A percentile compares a stretch with the other conserved stretches of the same genome.
Conservation (phyloP, 2,797 vertebrate species). For the Melanotaenia trifasciata region DNA sequence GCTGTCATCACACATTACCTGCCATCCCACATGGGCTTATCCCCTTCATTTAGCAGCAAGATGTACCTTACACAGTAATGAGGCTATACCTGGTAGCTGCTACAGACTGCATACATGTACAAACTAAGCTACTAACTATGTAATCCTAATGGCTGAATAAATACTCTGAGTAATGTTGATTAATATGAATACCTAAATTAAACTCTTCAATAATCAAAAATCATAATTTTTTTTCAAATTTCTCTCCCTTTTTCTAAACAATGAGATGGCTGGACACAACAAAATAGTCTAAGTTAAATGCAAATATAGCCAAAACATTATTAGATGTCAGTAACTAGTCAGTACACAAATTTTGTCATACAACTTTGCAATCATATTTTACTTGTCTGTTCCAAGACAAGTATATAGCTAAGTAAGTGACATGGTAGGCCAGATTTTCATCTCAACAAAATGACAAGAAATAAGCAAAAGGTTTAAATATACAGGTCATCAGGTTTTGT, state of each 20-base stretch:
- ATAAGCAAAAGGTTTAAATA: too few species aligned
- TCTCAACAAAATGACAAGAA: background rate
- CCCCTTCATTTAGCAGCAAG: too few species aligned
- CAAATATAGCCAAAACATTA: background rate
- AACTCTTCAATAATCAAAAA: background rate
- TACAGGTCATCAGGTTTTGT: too few species aligned
- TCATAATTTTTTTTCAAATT: background rate
- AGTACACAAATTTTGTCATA: too few species aligned
- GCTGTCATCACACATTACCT: too few species aligned
- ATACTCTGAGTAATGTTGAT: background rate
- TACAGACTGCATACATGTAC: too few species aligned
- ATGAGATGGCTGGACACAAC: background rate
- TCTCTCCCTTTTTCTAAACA: background rate
- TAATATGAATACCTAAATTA: background rate
- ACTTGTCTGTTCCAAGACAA: background rate
- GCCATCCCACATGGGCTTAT: too few species aligned
- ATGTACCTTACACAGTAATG: too few species aligned
- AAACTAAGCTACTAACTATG: background rate
- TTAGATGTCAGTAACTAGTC: background rate
- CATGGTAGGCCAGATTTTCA: background rate
- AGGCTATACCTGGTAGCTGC: too few species aligned
- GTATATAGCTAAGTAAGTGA: background rate
- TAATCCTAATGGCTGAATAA: background rate
- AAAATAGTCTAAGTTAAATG: background rate
- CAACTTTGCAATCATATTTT: too few species aligned